Evolutionary conservation across 2,113 vertebrate genomes (phyloP).

Genomic region (Ctenodactylus gundi): DNA sequence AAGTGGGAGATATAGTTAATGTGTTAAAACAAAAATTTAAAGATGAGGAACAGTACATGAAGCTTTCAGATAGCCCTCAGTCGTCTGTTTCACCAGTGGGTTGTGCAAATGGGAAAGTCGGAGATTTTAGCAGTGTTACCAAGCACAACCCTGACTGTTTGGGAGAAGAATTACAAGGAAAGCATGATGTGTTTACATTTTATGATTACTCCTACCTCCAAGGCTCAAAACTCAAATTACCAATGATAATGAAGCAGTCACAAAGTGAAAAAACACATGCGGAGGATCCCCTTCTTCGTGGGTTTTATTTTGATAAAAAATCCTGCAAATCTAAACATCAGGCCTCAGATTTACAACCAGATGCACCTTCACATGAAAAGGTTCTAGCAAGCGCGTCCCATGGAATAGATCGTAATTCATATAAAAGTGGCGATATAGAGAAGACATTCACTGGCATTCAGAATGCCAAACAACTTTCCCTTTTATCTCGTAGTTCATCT

Average conservation of each 20-base stretch:
- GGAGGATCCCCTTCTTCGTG: constrained; percentile 81
- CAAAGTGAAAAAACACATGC: constrained; percentile 80
- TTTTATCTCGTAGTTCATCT: constrained; percentile 90
- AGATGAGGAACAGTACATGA: constrained; percentile 74
- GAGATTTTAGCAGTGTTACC: constrained; percentile 78
- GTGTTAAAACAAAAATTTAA: constrained; percentile 80
- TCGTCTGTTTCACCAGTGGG: constrained; percentile 72
- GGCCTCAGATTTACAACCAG: constrained; percentile 81
- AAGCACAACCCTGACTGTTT: constrained; percentile 71
- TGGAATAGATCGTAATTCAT: constrained; percentile 74
- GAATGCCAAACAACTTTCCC: constrained; percentile 74
- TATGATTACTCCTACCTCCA: constrained; percentile 89
- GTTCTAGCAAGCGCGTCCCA: constrained; percentile 70
- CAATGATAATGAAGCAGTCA: constrained; percentile 81
- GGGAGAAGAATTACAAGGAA: constrained; percentile 83
- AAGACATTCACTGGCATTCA: constrained; percentile 74
- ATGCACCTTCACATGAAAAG: constrained; percentile 72
- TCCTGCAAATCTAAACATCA: constrained; percentile 85
- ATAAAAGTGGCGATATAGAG: constrained; percentile 73
- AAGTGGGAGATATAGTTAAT: constrained; percentile 74
- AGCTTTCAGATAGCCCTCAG: constrained; percentile 78
- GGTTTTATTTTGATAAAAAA: constrained; percentile 88
- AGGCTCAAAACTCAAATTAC: constrained; percentile 86
- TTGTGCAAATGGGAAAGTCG: constrained; percentile 80
- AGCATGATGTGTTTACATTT: constrained; percentile 85